Conservation (phyloP, 2,797 vertebrate genomes). For the Leucoraja ocellata region DNA sequence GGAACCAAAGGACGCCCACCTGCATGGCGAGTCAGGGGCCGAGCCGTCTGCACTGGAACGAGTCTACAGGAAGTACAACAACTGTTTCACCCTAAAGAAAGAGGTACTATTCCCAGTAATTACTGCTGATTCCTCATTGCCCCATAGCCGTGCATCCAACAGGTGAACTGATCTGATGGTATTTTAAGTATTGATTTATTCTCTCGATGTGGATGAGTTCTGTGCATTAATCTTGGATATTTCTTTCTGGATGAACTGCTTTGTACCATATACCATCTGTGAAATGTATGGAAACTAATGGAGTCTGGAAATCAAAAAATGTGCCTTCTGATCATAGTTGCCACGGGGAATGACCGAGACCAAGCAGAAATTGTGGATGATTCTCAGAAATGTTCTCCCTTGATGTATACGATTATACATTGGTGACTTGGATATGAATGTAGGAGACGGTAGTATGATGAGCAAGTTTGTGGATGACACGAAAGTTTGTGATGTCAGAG, state of each 20-base stretch:
- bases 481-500: no score
- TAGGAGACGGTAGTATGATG: no score
- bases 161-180: not conserved
- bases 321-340: not conserved
- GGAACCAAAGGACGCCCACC: constrained; percentile 47
- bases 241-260: not conserved
- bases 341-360: not conserved
- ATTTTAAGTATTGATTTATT: not conserved
- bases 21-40: constrained; percentile 52
- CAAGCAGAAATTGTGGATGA: not conserved
- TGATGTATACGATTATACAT: no score
- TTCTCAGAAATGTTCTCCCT: not conserved
- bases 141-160: not conserved
- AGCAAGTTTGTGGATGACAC: no score
- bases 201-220: not conserved
- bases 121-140: not conserved
- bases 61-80: constrained; percentile 35
- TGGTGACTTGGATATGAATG: no score
- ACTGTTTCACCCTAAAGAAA: constrained; percentile 43
- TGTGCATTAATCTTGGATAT: not conserved
- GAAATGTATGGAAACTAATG: not conserved
- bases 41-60: constrained; percentile 46
- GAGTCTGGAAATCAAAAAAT: not conserved
- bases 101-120: constrained; percentile 48
- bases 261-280: not conserved